Conservation (phyloP, 2,888 invertebrate species). For the Synergus japonicus region DNA sequence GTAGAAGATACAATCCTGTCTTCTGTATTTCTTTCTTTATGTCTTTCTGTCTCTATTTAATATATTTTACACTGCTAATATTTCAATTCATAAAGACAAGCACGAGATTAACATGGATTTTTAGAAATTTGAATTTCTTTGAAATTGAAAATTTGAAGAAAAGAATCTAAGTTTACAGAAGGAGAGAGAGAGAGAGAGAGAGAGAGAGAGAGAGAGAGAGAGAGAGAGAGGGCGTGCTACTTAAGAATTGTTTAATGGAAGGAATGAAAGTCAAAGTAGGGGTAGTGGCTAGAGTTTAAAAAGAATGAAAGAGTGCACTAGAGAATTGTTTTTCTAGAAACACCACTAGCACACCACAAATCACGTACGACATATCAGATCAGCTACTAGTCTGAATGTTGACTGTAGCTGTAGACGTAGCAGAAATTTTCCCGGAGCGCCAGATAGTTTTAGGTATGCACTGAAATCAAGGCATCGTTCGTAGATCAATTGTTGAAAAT, state of each 20-base stretch:
- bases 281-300: conserved; percentile 37
- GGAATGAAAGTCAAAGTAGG: conserved; percentile 35
- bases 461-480: conserved; percentile 74
- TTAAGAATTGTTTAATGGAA: conserved; percentile 10
- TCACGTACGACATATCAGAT: conserved; percentile 74
- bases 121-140: conserved; percentile 15
- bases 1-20: conserved; percentile 12
- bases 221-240: conserved; percentile 16
- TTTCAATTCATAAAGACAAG: background rate
- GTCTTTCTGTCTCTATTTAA: conserved; percentile 13
- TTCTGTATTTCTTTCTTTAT: background rate
- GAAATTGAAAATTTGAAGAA: conserved; percentile 37
- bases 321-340: conserved; percentile 52
- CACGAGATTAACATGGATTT: background rate
- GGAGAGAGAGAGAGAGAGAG: conserved; percentile 27
- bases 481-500: conserved; percentile 61
- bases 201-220: conserved; percentile 27
- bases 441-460: conserved; percentile 77
- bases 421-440: conserved; percentile 75
- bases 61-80: conserved; percentile 23
- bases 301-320: conserved; percentile 45
- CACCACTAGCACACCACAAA: conserved; percentile 70
- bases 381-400: conserved; percentile 74
- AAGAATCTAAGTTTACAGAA: conserved; percentile 29
- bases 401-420: conserved; percentile 76